Evolutionary conservation across 2,888 invertebrate species (phyloP).

Genomic region (Nysson spinosus): DNA sequence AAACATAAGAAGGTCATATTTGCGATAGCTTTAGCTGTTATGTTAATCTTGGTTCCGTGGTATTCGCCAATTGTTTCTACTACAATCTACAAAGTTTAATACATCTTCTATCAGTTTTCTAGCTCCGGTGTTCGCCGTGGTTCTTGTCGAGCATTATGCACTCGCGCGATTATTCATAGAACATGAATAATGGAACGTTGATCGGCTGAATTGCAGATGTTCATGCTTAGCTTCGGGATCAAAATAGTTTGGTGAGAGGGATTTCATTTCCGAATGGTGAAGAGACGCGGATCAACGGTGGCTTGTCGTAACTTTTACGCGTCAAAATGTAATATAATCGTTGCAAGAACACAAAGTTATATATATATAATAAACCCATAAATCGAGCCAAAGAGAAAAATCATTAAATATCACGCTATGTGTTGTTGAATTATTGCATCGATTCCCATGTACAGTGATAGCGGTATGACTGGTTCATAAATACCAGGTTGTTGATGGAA

Average conservation of each 20-base stretch:
- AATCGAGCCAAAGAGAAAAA: constrained; percentile 1
- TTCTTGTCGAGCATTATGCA: constrained; percentile 13
- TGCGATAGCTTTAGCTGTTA: too few relatives aligned
- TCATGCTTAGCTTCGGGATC: constrained; percentile 10
- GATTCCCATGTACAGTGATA: neutral
- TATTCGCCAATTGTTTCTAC: neutral
- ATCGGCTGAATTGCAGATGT: constrained; percentile 25
- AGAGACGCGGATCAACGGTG: too few relatives aligned
- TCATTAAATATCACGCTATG: constrained; percentile 4
- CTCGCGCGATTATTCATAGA: constrained; percentile 30
- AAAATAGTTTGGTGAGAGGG: constrained; percentile 7
- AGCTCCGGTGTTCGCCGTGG: constrained; percentile 2
- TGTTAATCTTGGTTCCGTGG: neutral
- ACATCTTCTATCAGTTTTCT: constrained; percentile 11
- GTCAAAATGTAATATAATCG: too few relatives aligned
- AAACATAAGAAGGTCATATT: too few relatives aligned
- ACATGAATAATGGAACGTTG: constrained; percentile 39
- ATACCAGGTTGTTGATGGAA: neutral
- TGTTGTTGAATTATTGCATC: constrained; percentile 13
- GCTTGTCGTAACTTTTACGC: too few relatives aligned
- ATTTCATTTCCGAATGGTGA: too few relatives aligned
- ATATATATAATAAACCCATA: neutral
- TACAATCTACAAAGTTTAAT: neutral
- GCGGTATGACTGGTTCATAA: constrained; percentile 13
- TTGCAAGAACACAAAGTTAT: neutral